phyloP scores from a whole-genome alignment of 2,797 vertebrate genomes.

The Ptychobarbus kaznakovi region DNA sequence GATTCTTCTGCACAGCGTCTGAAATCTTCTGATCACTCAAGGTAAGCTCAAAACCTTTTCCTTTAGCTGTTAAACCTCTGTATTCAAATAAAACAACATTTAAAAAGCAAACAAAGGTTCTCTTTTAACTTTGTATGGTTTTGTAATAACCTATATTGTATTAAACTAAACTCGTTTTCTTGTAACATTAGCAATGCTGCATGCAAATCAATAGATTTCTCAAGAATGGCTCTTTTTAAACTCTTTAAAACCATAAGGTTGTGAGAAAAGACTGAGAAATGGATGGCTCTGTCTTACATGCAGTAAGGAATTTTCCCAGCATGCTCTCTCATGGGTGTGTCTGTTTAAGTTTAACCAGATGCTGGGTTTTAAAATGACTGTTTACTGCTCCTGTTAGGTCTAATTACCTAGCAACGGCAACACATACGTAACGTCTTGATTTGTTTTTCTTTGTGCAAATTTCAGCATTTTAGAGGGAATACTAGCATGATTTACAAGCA shows the following conservation, averaged over 20 bases:
- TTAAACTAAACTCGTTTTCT: background rate
- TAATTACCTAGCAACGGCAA: slow-evolving; percentile 8
- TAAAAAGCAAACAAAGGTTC: background rate
- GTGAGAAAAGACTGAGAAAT: background rate
- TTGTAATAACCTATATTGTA: too few relatives aligned
- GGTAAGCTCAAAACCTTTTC: slow-evolving; percentile 66
- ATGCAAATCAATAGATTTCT: background rate
- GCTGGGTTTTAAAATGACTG: slow-evolving; percentile 13
- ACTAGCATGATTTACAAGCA: background rate
- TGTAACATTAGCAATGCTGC: background rate
- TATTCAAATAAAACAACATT: background rate
- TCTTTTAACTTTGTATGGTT: background rate
- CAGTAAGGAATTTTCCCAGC: slow-evolving; percentile 37
- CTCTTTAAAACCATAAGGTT: background rate
- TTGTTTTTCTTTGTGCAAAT: background rate
- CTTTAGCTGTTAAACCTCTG: background rate
- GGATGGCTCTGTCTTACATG: background rate
- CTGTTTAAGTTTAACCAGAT: slow-evolving; percentile 1
- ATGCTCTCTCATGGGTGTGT: slow-evolving; percentile 53
- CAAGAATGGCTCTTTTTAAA: background rate
- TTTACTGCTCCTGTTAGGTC: background rate
- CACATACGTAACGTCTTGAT: background rate
- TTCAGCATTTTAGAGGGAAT: background rate
- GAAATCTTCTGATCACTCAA: slow-evolving; percentile 54
- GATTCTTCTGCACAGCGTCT: slow-evolving; percentile 64